Base-by-base conservation (phyloP, 2,113 vertebrate genomes). In the Ailurus styani region DNA sequence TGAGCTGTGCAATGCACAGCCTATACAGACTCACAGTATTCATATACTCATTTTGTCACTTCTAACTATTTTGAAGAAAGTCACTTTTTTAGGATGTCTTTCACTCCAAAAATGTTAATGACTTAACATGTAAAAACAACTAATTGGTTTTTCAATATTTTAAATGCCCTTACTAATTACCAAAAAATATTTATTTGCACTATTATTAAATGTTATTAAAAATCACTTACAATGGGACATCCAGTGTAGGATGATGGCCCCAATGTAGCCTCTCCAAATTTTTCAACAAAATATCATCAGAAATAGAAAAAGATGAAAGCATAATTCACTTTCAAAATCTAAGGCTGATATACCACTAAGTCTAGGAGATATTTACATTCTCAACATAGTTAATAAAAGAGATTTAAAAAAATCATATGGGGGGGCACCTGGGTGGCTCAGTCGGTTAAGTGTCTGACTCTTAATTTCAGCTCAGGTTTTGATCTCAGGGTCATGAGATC, bases 171-270 rank as follows among this genome's bases (percentile, higher is more conserved):
- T 89, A 66, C 85, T 55, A 78, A 90, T 62, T 86, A 62, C 29
- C 27, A 62, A 60, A 82, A 97, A 72, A 42, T 29, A 73, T 91
- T 17, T 85, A 83, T 45, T 52, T 93, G 6, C 29, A 45, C 21
- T 31, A 89, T 45, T 93, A 77, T 42, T 97, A 85, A 95, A 79
- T 81, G 17, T 68, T 55, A 55, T 82, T 89, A 40, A 75, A 91
- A 85, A 91, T 52, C 64, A 77, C 47, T 75, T 34, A 95, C 42
- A 4, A 37, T 37, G 10, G 23, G 34, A 40, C 23, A 45, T 81
- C 21, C 29, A 52, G 31, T n/a, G 70, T 78, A 75, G 2, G 40
- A 94, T 25, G 25, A 25, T 3, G 68, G 25, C 25, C 77, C 6
- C 34, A 95, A 37, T 21, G 18, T 45, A 70, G 64, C 25, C n/a